Evolutionary conservation across 2,888 invertebrate genomes (phyloP), one percentile per base, ranked within the genome.

Genomic region (Gymnoscelis rufifasciata): DNA sequence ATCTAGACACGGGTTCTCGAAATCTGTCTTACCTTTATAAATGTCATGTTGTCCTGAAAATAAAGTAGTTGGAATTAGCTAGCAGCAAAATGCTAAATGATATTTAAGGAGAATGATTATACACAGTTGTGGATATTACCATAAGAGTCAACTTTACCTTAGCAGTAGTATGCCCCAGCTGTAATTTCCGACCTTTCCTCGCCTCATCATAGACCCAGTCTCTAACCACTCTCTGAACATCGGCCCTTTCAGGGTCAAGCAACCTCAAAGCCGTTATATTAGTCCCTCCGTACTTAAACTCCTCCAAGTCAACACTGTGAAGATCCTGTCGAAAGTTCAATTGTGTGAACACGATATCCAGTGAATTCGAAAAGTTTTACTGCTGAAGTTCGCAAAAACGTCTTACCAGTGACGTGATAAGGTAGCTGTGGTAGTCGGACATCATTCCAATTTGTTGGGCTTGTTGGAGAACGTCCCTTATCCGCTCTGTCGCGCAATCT

Each of bases 361-460:
- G 35, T 24, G 31, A 31, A 43, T 43, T 27, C n/a, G 44, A 54
- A 52, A 57, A 57, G 51, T 57, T 58, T 50, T 35, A 40, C 33
- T 24, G n/a, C n/a, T 15, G 15, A 59, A 57, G 44, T 60, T 58
- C 46, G 29, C 43, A 26, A 46, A 45, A 47, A 40, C 46, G 50
- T 78, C 90, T 91, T 88, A 95, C 96, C 89, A 98, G 80, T 2
- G 97, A 96, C 0, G 97, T 97, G 59, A 97, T 94, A 64, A 98
- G 91, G 74, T 96, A 98, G 81, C 96, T 96, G 80, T 97, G 97
- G 74, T 97, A 95, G 74, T 96, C 96, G 56, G 96, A 97, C 95
- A 98, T 97, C 95, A 98, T 96, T 54, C 97, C 97, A 59, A 98
- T 95, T 88, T 97, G 97, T 80, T 97, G 96, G 7, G 97, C 97